These are phyloP conservation scores for Papilio glaucus DNA, from an alignment of 1,140 invertebrate genomes.

Conservation along the genomic window DNA sequence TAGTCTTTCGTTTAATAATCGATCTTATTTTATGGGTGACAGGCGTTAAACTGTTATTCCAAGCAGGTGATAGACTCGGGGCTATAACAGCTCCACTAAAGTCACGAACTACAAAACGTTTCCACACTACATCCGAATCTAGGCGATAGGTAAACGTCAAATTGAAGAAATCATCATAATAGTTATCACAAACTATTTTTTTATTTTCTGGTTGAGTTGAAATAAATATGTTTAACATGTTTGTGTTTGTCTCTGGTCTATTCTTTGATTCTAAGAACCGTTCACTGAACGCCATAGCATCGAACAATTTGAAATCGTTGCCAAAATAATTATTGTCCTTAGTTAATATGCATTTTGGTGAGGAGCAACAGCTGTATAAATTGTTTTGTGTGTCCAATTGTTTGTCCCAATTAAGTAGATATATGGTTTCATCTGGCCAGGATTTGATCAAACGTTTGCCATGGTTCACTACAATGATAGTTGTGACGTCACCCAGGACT, in stretches of 20 bases:
- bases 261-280: constrained; percentile 37
- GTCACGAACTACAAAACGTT: constrained; percentile 70
- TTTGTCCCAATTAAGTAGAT: constrained; percentile 48
- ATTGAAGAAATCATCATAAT: constrained; percentile 82
- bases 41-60: constrained; percentile 50
- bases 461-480: constrained; percentile 17
- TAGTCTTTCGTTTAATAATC: constrained; percentile 67
- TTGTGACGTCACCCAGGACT: constrained; percentile 19
- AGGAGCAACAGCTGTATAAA: constrained; percentile 40
- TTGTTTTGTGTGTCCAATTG: background rate
- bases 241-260: constrained; percentile 45
- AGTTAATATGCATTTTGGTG: constrained; percentile 52
- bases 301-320: constrained; percentile 52
- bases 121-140: constrained; percentile 86
- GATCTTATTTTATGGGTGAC: constrained; percentile 47
- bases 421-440: constrained; percentile 34
- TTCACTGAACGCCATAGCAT: constrained; percentile 66
- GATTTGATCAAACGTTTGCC: constrained; percentile 26
- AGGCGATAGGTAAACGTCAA: constrained; percentile 86
- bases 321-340: constrained; percentile 44
- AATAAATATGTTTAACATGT: constrained; percentile 67
- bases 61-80: constrained; percentile 48
- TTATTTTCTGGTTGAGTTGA: constrained; percentile 56
- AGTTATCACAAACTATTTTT: constrained; percentile 54
- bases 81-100: constrained; percentile 58